Percentiles rank a stretch among this genome's conserved stretches.
Conservation (phyloP, 2,113 vertebrate genomes). For the Mola mola region DNA sequence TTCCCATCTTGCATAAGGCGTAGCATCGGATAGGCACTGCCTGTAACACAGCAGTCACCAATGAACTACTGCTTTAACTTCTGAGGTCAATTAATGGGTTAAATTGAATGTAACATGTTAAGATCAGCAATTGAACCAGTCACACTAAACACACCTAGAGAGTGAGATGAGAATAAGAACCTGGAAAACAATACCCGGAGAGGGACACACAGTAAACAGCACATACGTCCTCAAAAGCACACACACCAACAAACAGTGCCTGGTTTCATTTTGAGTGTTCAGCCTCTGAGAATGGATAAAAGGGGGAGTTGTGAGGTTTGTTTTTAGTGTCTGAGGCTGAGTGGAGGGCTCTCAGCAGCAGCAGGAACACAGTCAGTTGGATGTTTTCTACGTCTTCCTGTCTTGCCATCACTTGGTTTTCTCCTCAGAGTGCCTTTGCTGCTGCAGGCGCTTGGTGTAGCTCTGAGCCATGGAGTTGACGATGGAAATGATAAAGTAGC, state of each 20-base stretch:
- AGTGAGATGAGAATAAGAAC: conserved; percentile 64
- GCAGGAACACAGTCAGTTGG: conserved; percentile 61
- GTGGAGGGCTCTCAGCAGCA: conserved; percentile 42
- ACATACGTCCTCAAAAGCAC: conserved; percentile 52
- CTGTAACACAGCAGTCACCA: conserved; percentile 48
- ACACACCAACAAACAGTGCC: conserved; percentile 46
- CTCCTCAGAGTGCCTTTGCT: conserved; percentile 89
- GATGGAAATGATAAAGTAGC: conserved; percentile 97
- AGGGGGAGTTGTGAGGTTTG: conserved; percentile 64
- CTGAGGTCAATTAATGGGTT: conserved; percentile 71
- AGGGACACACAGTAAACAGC: conserved; percentile 38
- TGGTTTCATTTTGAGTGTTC: conserved; percentile 38
- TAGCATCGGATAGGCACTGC: conserved; percentile 70
- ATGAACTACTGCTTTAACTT: conserved; percentile 64
- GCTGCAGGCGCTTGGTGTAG: conserved; percentile 94
- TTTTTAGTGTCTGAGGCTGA: conserved; percentile 57
- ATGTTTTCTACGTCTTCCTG: conserved; percentile 32
- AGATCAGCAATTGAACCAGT: conserved; percentile 57
- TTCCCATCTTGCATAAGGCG: conserved; percentile 81
- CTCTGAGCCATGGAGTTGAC: conserved; percentile 99
- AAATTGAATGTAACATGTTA: conserved; percentile 59
- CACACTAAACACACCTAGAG: conserved; percentile 55
- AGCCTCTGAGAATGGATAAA: conserved; percentile 63
- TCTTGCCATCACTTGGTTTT: conserved; percentile 93
- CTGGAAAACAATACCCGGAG: conserved; percentile 66